Percentiles rank a stretch among this genome's conserved stretches.
Evolutionary conservation across 2,888 invertebrate species (phyloP).

Genomic region (Clitarchus hookeri): DNA sequence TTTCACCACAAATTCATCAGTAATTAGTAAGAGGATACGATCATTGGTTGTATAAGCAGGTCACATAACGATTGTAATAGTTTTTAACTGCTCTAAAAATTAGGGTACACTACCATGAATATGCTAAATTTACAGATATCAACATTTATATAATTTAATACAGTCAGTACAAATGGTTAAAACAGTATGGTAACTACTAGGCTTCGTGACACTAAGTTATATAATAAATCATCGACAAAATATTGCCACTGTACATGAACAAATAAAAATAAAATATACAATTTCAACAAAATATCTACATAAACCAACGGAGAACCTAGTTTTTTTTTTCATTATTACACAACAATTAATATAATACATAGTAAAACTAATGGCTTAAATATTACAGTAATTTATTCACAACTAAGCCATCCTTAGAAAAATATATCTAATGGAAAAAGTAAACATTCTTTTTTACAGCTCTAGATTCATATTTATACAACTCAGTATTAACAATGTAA

Average conservation of each 20-base stretch:
- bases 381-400: not conserved
- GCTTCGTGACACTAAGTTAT: not conserved
- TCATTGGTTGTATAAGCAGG: not conserved
- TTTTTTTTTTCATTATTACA: not conserved
- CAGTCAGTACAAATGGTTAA: constrained; percentile 22
- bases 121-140: not conserved
- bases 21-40: not conserved
- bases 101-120: not conserved
- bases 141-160: constrained; percentile 21
- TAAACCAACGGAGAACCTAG: not conserved
- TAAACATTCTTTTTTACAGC: not conserved
- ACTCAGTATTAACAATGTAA: not conserved
- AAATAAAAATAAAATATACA: constrained; percentile 14
- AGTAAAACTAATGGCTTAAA: not conserved
- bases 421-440: constrained; percentile 2
- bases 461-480: not conserved
- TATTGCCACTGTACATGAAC: not conserved
- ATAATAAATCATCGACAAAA: not conserved
- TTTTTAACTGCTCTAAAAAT: not conserved
- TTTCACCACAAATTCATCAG: not conserved
- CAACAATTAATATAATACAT: constrained; percentile 6
- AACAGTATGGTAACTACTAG: constrained; percentile 19
- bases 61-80: not conserved
- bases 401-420: not conserved
- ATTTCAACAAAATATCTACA: not conserved